Percentiles rank a stretch among this genome's conserved stretches.
Conservation (phyloP, 2,888 invertebrate genomes). For the Synanthedon tipuliformis region DNA sequence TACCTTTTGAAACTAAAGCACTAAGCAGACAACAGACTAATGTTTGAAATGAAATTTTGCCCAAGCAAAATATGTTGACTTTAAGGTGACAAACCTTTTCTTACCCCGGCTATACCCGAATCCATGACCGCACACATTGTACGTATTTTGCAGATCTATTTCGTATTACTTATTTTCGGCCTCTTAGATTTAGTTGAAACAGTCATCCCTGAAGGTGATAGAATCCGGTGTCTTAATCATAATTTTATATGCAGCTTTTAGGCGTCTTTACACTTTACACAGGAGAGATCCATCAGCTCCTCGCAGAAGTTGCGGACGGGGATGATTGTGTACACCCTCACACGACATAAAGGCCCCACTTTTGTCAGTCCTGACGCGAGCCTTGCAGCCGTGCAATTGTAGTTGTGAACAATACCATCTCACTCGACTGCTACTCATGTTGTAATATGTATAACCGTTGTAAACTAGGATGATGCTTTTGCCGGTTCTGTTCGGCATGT, state of each 20-base stretch:
- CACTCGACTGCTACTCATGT: background rate
- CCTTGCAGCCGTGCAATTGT: background rate
- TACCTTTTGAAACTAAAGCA: too few relatives aligned
- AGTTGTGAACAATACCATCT: background rate
- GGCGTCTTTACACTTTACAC: slow-evolving; percentile 2
- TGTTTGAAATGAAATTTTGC: too few relatives aligned
- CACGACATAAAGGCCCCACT: background rate
- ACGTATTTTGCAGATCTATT: slow-evolving; percentile 3
- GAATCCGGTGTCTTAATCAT: background rate
- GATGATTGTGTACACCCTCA: background rate
- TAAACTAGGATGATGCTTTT: background rate
- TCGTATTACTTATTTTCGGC: slow-evolving; percentile 4
- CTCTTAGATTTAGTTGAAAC: slow-evolving; percentile 1
- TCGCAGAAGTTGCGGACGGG: background rate
- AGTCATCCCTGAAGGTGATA: background rate
- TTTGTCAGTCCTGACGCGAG: background rate
- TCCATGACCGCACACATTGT: too few relatives aligned
- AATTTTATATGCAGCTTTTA: slow-evolving; percentile 3
- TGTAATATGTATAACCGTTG: background rate
- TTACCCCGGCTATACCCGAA: too few relatives aligned
- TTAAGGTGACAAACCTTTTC: too few relatives aligned
- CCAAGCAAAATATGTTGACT: too few relatives aligned
- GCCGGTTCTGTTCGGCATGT: slow-evolving; percentile 2
- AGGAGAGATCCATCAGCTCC: background rate
- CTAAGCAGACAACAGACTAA: too few relatives aligned